phyloP scores from a whole-genome alignment of 2,888 invertebrate genomes.

The Lasioglossum vierecki region DNA sequence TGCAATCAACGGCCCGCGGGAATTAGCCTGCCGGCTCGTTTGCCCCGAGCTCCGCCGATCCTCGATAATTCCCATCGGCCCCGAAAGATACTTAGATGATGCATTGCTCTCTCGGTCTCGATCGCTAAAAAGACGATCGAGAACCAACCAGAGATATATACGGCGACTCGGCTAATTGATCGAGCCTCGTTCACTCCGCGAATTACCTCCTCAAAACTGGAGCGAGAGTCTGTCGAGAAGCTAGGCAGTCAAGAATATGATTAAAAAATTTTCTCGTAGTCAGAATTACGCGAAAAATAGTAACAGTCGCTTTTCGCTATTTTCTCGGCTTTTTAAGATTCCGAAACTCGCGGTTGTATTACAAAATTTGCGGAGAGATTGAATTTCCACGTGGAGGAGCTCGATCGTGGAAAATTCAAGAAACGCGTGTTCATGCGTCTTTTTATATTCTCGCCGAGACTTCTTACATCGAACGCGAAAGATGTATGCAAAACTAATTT shows the following conservation, averaged over 20 bases:
- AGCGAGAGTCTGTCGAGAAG: neutral
- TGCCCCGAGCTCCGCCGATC: neutral
- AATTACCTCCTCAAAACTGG: neutral
- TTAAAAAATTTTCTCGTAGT: neutral
- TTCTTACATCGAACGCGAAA: neutral
- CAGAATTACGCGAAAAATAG: neutral
- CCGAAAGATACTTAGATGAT: constrained; percentile 7
- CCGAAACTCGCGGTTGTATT: neutral
- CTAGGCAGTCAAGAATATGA: neutral
- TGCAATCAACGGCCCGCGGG: neutral
- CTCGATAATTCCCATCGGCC: neutral
- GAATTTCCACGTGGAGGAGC: neutral
- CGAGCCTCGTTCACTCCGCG: neutral
- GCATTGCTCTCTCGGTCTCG: neutral
- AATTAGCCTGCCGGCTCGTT: constrained; percentile 9
- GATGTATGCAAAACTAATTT: neutral
- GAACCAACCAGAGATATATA: neutral
- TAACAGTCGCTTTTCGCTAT: neutral
- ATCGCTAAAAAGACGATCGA: neutral
- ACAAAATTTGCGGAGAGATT: neutral
- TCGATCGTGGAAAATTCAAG: neutral
- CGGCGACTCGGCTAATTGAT: neutral
- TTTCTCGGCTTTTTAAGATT: neutral
- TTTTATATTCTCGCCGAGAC: neutral
- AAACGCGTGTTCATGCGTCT: neutral